phyloP scores from a whole-genome alignment of 2,113 vertebrate genomes.

The Triplophysa dalaica region DNA sequence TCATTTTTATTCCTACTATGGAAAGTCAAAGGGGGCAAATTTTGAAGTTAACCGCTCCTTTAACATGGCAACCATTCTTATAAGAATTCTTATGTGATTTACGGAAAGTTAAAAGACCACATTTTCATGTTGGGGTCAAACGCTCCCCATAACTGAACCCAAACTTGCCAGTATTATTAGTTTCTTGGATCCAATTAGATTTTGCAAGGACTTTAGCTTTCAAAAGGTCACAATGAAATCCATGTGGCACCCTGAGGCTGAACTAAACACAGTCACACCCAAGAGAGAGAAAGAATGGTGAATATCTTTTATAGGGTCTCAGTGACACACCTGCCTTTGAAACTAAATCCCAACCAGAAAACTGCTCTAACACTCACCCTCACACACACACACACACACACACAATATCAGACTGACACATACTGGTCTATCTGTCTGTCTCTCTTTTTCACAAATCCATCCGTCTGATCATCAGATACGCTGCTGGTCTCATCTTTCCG shows the following conservation, averaged over 20 bases:
- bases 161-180: background rate
- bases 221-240: slow-evolving; percentile 18
- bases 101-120: too few relatives aligned
- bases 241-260: slow-evolving; percentile 11
- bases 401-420: slow-evolving; percentile 20
- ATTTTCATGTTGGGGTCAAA: too few relatives aligned
- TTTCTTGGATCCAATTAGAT: background rate
- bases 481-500: slow-evolving; percentile 54
- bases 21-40: too few relatives aligned
- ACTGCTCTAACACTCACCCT: background rate
- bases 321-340: slow-evolving; percentile 35
- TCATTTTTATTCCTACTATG: too few relatives aligned
- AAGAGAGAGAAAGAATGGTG: background rate
- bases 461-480: slow-evolving; percentile 7
- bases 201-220: background rate
- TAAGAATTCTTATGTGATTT: too few relatives aligned
- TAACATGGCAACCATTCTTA: too few relatives aligned
- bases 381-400: slow-evolving; percentile 30
- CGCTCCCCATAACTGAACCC: background rate
- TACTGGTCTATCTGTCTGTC: background rate
- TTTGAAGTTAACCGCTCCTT: too few relatives aligned
- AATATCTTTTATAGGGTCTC: slow-evolving; percentile 18
- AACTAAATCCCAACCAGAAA: slow-evolving; percentile 16
- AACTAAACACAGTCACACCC: slow-evolving; percentile 24
- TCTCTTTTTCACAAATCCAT: too few relatives aligned